Conservation (phyloP, 2,888 invertebrate species). For the Copidosoma aretas region DNA sequence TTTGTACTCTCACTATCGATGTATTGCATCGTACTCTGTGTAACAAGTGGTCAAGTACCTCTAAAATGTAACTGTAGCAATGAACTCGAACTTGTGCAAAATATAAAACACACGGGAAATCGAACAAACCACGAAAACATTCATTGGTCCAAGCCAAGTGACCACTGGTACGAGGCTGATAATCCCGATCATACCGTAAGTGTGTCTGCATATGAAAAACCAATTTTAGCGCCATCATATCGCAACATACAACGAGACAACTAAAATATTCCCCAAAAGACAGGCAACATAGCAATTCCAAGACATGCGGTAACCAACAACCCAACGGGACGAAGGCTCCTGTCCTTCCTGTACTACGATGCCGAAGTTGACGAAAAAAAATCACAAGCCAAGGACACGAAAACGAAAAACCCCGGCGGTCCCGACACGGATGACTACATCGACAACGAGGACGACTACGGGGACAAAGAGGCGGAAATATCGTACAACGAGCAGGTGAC, state of each 20-base stretch:
- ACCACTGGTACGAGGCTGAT: too few relatives aligned
- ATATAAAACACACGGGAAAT: too few relatives aligned
- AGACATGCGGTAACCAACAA: slow-evolving; percentile 12
- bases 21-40: slow-evolving; percentile 43
- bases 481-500: slow-evolving; percentile 37
- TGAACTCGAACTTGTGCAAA: too few relatives aligned
- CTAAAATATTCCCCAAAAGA: too few relatives aligned
- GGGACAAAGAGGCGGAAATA: slow-evolving; percentile 27
- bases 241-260: too few relatives aligned
- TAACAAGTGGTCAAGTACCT: slow-evolving; percentile 32
- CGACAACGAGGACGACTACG: neutral
- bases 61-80: neutral
- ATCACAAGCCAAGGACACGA: neutral
- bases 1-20: slow-evolving; percentile 46
- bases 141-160: too few relatives aligned
- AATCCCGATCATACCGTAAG: too few relatives aligned
- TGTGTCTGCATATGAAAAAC: too few relatives aligned
- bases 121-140: too few relatives aligned
- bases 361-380: neutral
- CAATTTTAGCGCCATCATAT: too few relatives aligned
- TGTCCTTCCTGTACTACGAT: slow-evolving; percentile 8
- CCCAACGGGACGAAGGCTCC: slow-evolving; percentile 6
- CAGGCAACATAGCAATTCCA: too few relatives aligned
- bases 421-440: neutral
- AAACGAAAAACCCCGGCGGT: neutral